Conservation (phyloP, 2,797 vertebrate species). For the Potorous gilbertii region DNA sequence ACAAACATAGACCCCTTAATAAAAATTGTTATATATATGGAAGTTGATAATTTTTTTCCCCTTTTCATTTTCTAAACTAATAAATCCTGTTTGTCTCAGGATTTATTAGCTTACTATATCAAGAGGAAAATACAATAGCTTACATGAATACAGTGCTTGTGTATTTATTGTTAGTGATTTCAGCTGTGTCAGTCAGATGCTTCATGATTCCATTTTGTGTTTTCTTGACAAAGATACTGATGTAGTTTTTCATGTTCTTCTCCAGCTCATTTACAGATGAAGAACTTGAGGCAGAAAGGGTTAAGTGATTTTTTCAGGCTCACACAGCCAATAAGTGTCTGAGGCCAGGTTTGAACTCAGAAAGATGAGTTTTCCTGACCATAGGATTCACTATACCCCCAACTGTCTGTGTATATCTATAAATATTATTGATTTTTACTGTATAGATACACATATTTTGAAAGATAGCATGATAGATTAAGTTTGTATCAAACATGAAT, state of each 20-base stretch:
- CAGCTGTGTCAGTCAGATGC: not conserved
- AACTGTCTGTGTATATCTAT: too few species aligned
- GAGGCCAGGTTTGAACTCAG: too few species aligned
- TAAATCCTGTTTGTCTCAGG: not conserved
- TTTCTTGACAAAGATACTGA: not conserved
- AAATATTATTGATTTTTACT: too few species aligned
- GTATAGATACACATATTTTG: too few species aligned
- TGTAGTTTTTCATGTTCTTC: not conserved
- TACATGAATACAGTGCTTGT: not conserved
- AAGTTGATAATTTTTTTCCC: not conserved
- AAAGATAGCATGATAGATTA: too few species aligned
- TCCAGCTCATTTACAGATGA: not conserved
- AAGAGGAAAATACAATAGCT: too few species aligned
- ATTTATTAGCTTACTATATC: too few species aligned
- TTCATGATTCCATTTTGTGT: not conserved
- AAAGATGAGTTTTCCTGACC: too few species aligned
- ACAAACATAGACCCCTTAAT: not conserved
- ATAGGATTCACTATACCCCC: too few species aligned
- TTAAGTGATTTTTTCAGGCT: too few species aligned
- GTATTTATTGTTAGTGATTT: not conserved
- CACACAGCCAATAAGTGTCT: too few species aligned
- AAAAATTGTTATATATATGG: not conserved
- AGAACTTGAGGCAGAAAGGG: not conserved
- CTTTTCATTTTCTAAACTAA: not conserved
- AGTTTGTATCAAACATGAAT: too few species aligned